A percentile compares a stretch with the other conserved stretches of the same genome.
Evolutionary conservation across 1,140 invertebrate species (phyloP).

Genomic region (Vanessa tameamea): DNA sequence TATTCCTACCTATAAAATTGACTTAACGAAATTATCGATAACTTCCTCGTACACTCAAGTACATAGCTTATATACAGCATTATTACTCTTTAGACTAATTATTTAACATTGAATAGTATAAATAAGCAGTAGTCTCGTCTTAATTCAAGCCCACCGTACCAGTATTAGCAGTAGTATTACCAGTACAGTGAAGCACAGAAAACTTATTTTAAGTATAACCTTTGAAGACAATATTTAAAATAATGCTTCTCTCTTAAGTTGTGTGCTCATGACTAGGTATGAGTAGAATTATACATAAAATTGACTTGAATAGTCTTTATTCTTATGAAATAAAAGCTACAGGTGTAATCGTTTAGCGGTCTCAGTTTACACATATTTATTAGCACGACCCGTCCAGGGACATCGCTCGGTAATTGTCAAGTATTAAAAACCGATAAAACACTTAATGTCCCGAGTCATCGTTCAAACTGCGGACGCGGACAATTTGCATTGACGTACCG

Average conservation of each 20-base stretch:
- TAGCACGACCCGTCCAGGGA: slow-evolving; percentile 44
- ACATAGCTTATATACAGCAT: neutral
- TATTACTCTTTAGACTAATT: neutral
- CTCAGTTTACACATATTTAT: slow-evolving; percentile 33
- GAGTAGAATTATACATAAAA: too few species aligned
- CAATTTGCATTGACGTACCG: slow-evolving; percentile 32
- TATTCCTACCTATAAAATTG: slow-evolving; percentile 7
- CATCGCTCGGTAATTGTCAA: slow-evolving; percentile 53
- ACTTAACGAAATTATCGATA: neutral
- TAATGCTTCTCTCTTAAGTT: too few species aligned
- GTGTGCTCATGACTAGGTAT: too few species aligned
- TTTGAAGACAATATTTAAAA: too few species aligned
- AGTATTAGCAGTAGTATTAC: too few species aligned
- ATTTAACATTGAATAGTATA: neutral
- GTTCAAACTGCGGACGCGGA: slow-evolving; percentile 43
- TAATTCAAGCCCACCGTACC: too few species aligned
- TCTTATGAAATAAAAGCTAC: slow-evolving; percentile 25
- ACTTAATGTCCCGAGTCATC: slow-evolving; percentile 48
- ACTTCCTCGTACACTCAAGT: neutral
- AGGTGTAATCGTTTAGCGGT: slow-evolving; percentile 15
- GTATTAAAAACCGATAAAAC: slow-evolving; percentile 62
- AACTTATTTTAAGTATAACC: too few species aligned
- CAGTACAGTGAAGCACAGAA: too few species aligned
- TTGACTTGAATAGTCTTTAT: neutral
- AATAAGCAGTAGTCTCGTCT: too few species aligned